A percentile compares a stretch with the other conserved stretches of the same genome.
These are phyloP conservation scores for Cryptomyrus ogoouensis DNA, from an alignment of 2,113 vertebrate genomes.

Conservation along the genomic window DNA sequence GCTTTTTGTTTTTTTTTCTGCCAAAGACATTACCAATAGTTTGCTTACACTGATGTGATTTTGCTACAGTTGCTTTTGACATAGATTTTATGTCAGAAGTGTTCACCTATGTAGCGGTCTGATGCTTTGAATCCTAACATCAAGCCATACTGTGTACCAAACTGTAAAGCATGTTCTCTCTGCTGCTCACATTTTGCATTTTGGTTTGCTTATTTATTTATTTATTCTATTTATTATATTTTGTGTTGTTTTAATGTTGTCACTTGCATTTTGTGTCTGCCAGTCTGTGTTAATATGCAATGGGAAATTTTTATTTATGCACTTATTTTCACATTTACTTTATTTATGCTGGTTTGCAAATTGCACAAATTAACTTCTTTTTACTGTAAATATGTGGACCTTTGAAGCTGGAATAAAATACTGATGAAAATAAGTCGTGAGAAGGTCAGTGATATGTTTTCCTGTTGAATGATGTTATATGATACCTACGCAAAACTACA, in stretches of 20 bases:
- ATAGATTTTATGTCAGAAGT: background rate
- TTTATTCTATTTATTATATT: background rate
- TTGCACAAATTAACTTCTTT: constrained; percentile 14
- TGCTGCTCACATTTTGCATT: background rate
- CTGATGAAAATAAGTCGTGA: background rate
- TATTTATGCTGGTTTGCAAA: constrained; percentile 16
- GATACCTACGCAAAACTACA: background rate
- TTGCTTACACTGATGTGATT: constrained; percentile 1
- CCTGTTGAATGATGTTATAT: background rate
- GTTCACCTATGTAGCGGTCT: background rate
- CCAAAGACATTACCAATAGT: constrained; percentile 4
- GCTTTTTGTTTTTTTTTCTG: background rate
- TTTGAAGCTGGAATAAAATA: background rate
- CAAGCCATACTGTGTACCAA: background rate
- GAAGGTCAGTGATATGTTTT: background rate
- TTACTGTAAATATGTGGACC: background rate
- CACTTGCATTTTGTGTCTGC: background rate
- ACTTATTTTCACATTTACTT: constrained; percentile 15
- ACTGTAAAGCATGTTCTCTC: constrained; percentile 12
- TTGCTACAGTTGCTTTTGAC: background rate
- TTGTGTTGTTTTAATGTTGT: background rate
- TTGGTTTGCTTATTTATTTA: background rate
- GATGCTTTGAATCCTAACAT: background rate
- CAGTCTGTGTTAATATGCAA: background rate
- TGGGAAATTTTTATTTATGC: background rate